Evolutionary conservation across 2,888 invertebrate species (phyloP).

Genomic region (Carpatolechia fugitivella): DNA sequence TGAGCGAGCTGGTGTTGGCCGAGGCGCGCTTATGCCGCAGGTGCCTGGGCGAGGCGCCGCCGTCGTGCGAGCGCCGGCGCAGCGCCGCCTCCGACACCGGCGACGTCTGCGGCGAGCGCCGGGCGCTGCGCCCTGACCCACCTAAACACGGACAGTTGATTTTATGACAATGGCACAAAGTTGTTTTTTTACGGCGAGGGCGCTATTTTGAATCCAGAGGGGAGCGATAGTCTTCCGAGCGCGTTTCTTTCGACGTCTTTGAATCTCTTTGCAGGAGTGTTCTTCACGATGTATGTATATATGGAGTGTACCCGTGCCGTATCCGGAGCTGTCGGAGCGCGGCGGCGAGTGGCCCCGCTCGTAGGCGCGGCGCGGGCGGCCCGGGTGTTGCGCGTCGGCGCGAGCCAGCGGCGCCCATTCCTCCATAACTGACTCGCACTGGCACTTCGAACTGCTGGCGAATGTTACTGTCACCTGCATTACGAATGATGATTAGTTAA

Average conservation of each 20-base stretch:
- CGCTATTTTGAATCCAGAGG: too few species aligned
- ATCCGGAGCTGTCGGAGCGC: constrained; percentile 90
- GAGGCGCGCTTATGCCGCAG: constrained; percentile 51
- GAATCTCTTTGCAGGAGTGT: too few species aligned
- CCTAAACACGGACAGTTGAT: constrained; percentile 56
- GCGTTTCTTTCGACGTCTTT: too few species aligned
- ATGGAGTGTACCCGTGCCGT: constrained; percentile 90
- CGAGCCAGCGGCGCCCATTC: constrained; percentile 53
- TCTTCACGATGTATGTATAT: too few species aligned
- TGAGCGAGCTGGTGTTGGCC: constrained; percentile 61
- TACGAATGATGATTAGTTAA: background rate
- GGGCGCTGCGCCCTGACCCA: constrained; percentile 69
- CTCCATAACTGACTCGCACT: constrained; percentile 64
- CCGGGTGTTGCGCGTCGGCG: constrained; percentile 72
- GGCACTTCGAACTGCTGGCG: constrained; percentile 77
- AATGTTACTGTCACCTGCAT: constrained; percentile 82
- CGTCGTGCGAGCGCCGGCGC: constrained; percentile 62
- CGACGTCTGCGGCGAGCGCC: constrained; percentile 49
- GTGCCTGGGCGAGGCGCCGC: constrained; percentile 32
- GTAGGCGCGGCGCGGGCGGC: constrained; percentile 82
- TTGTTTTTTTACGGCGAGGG: too few species aligned
- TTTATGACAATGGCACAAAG: too few species aligned
- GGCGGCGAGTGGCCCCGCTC: constrained; percentile 89
- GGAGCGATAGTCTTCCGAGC: too few species aligned
- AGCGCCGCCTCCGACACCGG: constrained; percentile 45